A percentile compares a stretch with the other conserved stretches of the same genome.
These are phyloP conservation scores for Struthio camelus DNA, from an alignment of 2,113 vertebrate genomes.

Conservation along the genomic window DNA sequence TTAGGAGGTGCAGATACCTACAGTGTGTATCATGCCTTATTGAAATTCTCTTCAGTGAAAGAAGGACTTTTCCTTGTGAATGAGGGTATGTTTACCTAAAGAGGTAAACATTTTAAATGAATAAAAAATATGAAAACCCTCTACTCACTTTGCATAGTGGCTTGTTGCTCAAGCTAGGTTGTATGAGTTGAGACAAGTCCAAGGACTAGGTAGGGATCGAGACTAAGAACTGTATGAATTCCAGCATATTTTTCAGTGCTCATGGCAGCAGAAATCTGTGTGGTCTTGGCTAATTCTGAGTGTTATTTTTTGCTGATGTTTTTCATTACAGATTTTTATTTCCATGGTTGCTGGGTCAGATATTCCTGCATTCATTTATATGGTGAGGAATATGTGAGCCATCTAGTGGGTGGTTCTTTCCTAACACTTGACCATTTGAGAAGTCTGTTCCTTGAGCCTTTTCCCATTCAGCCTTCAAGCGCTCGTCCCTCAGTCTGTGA, in stretches of 20 bases:
- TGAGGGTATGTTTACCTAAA: neutral
- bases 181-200: neutral
- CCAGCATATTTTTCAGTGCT: neutral
- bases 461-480: neutral
- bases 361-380: neutral
- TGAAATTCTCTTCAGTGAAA: neutral
- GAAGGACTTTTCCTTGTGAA: neutral
- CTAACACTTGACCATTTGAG: neutral
- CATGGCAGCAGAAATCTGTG: neutral
- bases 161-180: neutral
- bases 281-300: fast-evolving
- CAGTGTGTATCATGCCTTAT: too few relatives aligned
- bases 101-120: neutral
- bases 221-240: neutral
- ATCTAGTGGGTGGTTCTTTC: slow-evolving; percentile 46
- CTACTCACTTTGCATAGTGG: neutral
- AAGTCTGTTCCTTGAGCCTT: neutral
- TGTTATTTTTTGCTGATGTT: neutral
- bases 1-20: neutral
- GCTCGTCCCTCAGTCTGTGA: neutral
- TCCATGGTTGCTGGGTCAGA: neutral
- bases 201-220: neutral
- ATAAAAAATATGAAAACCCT: neutral
- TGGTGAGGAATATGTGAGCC: slow-evolving; percentile 33
- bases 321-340: neutral